Percentiles rank a stretch among this genome's conserved stretches.
These are phyloP conservation scores for Lypha dubia DNA, from an alignment of 2,888 invertebrate genomes.

Conservation along the genomic window DNA sequence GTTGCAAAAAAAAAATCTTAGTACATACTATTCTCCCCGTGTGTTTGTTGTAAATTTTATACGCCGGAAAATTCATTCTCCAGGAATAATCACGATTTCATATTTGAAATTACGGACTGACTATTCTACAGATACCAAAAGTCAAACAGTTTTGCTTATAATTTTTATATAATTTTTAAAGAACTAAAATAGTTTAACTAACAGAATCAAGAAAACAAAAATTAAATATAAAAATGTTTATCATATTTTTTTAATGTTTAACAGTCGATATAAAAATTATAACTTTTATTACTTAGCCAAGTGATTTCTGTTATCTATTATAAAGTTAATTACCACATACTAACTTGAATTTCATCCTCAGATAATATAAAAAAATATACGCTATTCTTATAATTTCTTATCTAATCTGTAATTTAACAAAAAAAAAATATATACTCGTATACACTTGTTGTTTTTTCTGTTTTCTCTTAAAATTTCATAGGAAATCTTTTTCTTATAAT, in stretches of 20 bases:
- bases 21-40: no score
- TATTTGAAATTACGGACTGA: no score
- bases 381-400: neutral
- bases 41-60: no score
- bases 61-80: no score
- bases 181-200: neutral
- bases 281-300: slow-evolving; percentile 34
- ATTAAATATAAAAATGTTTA: slow-evolving; percentile 17
- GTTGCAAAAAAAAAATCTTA: no score
- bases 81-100: no score
- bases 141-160: no score
- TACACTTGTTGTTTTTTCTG: slow-evolving; percentile 6
- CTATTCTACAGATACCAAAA: no score
- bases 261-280: slow-evolving; percentile 49
- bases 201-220: neutral
- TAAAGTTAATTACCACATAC: slow-evolving; percentile 7
- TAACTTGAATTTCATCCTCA: neutral
- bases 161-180: neutral
- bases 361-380: slow-evolving; percentile 2
- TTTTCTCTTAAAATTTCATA: slow-evolving; percentile 16
- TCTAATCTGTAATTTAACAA: slow-evolving; percentile 19
- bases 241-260: slow-evolving; percentile 13
- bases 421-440: no score
- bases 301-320: slow-evolving; percentile 43
- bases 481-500: slow-evolving; percentile 39